Percentiles rank a stretch among this genome's conserved stretches.
These are phyloP conservation scores for Gadopsis bispinosus DNA, from an alignment of 2,797 vertebrate genomes.

Conservation along the genomic window DNA sequence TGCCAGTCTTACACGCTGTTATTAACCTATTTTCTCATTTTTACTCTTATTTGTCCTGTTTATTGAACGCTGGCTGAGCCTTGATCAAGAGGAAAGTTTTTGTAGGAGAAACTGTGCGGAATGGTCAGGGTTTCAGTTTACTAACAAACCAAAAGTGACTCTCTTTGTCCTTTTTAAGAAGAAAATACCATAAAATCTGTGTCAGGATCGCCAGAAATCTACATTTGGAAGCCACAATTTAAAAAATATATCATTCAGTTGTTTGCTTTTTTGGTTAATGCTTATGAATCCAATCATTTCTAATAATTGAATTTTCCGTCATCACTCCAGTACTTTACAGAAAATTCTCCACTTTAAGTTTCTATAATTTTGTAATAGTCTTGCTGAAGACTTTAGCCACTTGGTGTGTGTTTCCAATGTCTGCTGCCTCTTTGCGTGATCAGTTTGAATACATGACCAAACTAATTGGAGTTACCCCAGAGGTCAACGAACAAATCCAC, in stretches of 20 bases:
- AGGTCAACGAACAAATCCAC: slow-evolving; percentile 58
- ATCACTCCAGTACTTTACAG: neutral
- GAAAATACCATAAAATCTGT: rapidly evolving
- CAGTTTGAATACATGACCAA: slow-evolving; percentile 62
- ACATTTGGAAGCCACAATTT: neutral
- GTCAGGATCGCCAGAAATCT: neutral
- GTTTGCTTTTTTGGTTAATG: neutral
- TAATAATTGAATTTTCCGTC: neutral
- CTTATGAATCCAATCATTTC: neutral
- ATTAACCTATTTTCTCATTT: neutral
- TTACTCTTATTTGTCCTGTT: neutral
- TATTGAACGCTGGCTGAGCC: neutral
- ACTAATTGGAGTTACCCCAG: slow-evolving; percentile 58
- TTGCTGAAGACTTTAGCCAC: neutral
- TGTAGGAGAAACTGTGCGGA: neutral
- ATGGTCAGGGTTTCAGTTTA: too few species aligned
- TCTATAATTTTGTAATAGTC: neutral
- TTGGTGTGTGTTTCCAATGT: slow-evolving; percentile 19
- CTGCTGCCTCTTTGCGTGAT: slow-evolving; percentile 54
- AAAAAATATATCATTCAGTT: neutral
- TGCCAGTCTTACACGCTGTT: neutral
- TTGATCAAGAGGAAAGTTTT: neutral
- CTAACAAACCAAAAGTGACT: too few species aligned
- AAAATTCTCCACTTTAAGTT: neutral
- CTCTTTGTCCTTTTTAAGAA: neutral